Evolutionary conservation across 2,888 invertebrate species (phyloP).

Genomic region (Drosophila kambysellisi): DNA sequence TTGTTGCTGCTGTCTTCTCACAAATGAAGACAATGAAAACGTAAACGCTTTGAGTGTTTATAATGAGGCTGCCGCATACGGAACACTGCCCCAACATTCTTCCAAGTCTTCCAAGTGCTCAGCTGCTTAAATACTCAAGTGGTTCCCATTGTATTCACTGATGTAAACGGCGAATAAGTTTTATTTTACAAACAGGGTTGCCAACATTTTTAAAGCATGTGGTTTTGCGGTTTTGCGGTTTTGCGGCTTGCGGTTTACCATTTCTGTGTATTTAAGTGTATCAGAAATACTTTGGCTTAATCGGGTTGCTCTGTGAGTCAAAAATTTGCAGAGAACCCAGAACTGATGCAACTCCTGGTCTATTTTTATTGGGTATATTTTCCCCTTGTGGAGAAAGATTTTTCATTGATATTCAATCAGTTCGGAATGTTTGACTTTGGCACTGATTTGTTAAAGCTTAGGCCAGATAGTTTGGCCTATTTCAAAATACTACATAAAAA

Average conservation of each 20-base stretch:
- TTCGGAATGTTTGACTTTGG: neutral
- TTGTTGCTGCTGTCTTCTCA: slow-evolving; percentile 1
- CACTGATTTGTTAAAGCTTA: neutral
- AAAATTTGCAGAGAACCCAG: neutral
- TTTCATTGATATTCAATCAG: neutral
- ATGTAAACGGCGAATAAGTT: slow-evolving; percentile 40
- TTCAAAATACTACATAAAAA: neutral
- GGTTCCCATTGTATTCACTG: neutral
- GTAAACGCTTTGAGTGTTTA: slow-evolving; percentile 52
- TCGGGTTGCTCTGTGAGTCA: neutral
- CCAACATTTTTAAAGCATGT: slow-evolving; percentile 5
- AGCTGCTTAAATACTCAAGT: slow-evolving; percentile 4
- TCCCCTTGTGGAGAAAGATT: neutral
- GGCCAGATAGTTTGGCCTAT: neutral
- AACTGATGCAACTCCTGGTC: neutral
- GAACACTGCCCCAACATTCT: slow-evolving; percentile 7
- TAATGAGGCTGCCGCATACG: slow-evolving; percentile 42
- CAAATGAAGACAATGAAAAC: slow-evolving; percentile 56
- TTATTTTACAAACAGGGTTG: slow-evolving; percentile 18
- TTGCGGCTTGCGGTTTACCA: slow-evolving; percentile 2
- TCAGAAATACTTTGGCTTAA: neutral
- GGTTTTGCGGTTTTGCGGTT: neutral
- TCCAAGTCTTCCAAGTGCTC: slow-evolving; percentile 1
- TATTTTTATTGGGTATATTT: neutral
- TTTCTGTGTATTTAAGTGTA: neutral